Percentiles rank a stretch among this genome's conserved stretches.
These are phyloP conservation scores for Mirza zaza DNA, from an alignment of 2,113 vertebrate genomes.

Conservation along the genomic window DNA sequence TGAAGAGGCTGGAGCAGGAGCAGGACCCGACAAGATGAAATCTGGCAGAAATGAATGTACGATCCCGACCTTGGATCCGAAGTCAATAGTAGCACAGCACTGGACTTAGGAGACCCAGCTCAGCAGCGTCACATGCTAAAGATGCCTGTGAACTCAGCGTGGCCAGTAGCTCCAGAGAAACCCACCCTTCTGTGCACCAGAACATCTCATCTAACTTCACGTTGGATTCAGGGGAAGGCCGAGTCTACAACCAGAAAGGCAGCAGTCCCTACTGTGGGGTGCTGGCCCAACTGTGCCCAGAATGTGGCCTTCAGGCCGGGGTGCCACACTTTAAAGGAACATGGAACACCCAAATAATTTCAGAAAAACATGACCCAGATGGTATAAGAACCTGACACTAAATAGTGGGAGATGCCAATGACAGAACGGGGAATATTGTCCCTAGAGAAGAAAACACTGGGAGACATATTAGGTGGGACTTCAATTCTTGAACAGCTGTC, in stretches of 20 bases:
- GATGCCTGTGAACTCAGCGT: neutral
- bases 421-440: neutral
- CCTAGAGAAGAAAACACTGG: neutral
- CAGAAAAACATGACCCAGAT: neutral
- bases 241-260: neutral
- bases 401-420: no score
- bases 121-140: neutral
- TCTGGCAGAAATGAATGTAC: neutral
- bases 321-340: neutral
- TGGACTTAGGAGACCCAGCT: neutral
- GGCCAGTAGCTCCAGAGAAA: neutral
- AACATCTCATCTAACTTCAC: neutral
- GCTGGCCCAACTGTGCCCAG: neutral
- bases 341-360: neutral
- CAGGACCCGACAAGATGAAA: neutral
- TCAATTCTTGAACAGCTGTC: neutral
- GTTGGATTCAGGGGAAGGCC: neutral
- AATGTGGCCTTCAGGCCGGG: neutral
- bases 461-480: neutral
- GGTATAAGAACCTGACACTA: neutral
- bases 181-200: neutral
- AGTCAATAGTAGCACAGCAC: neutral
- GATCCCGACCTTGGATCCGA: neutral
- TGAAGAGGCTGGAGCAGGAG: neutral
- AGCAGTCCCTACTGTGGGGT: neutral